Evolutionary conservation across 2,797 vertebrate genomes (phyloP), one percentile per base, ranked within the genome.

Genomic region (Alauda arvensis): DNA sequence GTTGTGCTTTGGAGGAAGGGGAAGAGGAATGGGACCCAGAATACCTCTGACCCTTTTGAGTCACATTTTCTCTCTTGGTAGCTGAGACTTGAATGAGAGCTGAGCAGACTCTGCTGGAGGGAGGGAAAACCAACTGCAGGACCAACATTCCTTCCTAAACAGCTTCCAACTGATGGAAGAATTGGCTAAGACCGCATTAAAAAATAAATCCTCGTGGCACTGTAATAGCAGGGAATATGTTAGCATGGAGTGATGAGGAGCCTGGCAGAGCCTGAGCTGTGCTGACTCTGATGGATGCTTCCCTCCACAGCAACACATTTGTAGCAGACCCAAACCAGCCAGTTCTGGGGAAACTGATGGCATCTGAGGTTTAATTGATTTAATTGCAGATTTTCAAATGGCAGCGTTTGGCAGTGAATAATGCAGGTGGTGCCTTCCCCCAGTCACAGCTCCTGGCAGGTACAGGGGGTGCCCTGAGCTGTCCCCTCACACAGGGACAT

Each of bases 211-310:
- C 34, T 34, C 18, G 2, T 0, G 2, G 63, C 26, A 13, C 26
- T 0, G 0, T 6, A 33, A 10, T 2, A 3, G 57, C 1, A 9
- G 37, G 61, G 65, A 56, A 4, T 40, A 1, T 4, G 10, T 60
- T 24, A 56, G 21, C 15, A 8, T 0, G 21, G 66, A 20, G 43
- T 3, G 59, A 10, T 7, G 81, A 21, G 85, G 68, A 55, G 53
- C 31, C 24, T 53, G 71, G 25, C 7, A 1, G 1, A 11, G 72
- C 74, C 55, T 9, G 85, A 26, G 62, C 68, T 43, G 24, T 1
- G 34, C 71, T 74, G 68, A 10, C 70, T 67, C 43, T 46, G 53
- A 65, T 25, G n/a, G 85, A 56, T 82, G 79, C 33, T 42, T 45
- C 85, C 87, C 60, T 74, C 48, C 39, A 3, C 11, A 6, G 70